Evolutionary conservation across 2,797 vertebrate genomes (phyloP), one percentile per base, ranked within the genome.

Genomic region (Phrynocephalus vlangalii): DNA sequence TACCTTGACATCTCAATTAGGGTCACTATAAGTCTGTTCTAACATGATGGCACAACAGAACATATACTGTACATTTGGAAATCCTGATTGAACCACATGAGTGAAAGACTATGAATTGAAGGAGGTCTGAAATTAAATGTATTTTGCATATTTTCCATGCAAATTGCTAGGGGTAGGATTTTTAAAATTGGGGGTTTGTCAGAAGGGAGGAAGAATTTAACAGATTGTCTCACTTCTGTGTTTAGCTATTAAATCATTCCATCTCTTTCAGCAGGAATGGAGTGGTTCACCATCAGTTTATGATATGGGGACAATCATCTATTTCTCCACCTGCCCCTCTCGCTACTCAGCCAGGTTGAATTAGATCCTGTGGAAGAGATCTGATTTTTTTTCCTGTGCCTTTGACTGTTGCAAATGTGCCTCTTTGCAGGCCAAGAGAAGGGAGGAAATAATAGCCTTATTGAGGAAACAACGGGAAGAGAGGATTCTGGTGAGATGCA

Each of bases 391-490:
- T 22, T 80, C 63, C 38, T 66, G 63, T 88, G 63, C 33, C 7
- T 6, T 91, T 60, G 11, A 20, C 26, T 30, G 11, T 71, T 28
- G 22, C 50, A 79, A 63, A 33, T 10, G 1, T 44, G 2, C 79
- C 48, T 48, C 22, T 70, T 90, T 89, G 72, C 84, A 97, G 96
- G 96, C 95, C 79, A 95, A 94, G 91, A 95, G 56, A 30, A 96
- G 95, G 85, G 93, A 95, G 71, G 96, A 97, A 82, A 96, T 96
- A 90, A 82, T 96, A 56, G 91, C 91, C 33, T 91, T 96, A 6
- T 89, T 96, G 90, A 94, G 85, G 86, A 96, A 95, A 90, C 95
- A 96, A 92, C 94, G 95, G 92, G 96, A 95, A 92, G 94, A 96
- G 73, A 94, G 96, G 79, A 95, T 96, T 28, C 77, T 8, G 91